phyloP scores from a whole-genome alignment of 1,140 invertebrate species.

The Tetraneura akinire region DNA sequence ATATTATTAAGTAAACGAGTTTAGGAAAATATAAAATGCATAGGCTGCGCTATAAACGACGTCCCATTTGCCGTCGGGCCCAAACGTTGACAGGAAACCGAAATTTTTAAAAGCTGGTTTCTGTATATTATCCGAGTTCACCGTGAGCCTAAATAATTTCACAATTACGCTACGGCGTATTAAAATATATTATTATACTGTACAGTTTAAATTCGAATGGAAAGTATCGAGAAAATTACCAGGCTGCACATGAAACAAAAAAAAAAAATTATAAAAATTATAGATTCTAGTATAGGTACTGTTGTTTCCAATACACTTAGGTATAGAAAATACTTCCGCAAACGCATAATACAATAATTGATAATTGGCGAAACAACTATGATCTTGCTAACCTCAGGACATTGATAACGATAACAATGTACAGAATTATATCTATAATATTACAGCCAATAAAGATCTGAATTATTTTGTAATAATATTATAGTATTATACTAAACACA shows the following conservation, averaged over 20 bases:
- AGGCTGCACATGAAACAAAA: neutral
- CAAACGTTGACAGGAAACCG: neutral
- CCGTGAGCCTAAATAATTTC: neutral
- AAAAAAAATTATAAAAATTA: too few relatives aligned
- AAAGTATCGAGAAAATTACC: neutral
- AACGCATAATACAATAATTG: neutral
- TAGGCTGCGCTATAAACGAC: neutral
- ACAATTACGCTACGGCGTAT: neutral
- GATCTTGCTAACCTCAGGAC: neutral
- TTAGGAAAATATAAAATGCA: slow-evolving; percentile 11
- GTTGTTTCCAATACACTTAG: neutral
- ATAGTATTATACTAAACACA: neutral
- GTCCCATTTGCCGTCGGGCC: neutral
- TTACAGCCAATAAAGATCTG: neutral
- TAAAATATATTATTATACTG: neutral
- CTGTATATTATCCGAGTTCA: neutral
- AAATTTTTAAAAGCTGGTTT: slow-evolving; percentile 15
- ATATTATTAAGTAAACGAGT: slow-evolving; percentile 32
- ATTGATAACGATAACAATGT: neutral
- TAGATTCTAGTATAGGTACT: neutral
- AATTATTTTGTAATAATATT: too few relatives aligned
- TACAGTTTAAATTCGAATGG: neutral
- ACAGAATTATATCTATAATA: neutral
- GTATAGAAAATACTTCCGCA: neutral
- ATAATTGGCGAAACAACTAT: neutral